Evolutionary conservation across 1,140 invertebrate species (phyloP), one percentile per base, ranked within the genome.

Genomic region (Chrysomallon squamiferum): DNA sequence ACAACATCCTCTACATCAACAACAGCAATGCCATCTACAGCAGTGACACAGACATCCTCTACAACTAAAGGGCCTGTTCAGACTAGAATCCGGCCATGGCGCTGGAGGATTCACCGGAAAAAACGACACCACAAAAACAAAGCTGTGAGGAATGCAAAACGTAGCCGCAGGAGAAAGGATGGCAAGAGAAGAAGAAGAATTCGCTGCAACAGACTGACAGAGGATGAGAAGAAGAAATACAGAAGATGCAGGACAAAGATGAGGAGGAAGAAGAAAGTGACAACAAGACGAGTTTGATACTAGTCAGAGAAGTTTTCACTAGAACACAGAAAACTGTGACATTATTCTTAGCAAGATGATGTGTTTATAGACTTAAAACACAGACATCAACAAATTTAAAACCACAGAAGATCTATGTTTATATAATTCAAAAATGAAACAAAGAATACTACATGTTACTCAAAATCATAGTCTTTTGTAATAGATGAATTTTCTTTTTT

Each of bases 141-240:
- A 47, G 59, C 60, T n/a, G 60, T 65, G n/a, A 65, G 59, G 45
- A 58, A 65, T 15, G 50, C 52, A 47, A 73, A 63, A 43, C 63
- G 71, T 57, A 60, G 63, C 47, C 70, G 67, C 27, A 59, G 69
- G 20, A 73, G 69, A 29, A 59, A 33, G 25, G 65, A 59, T 30
- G 59, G 47, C 9, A 62, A 67, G 27, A 61, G 35, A 38, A 64
- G 50, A 45, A 30, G 56, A 18, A 54, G 63, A 49, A 45, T n/a
- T 13, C 47, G 59, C 38, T 57, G 43, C 41, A 61, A 63, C 32
- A 50, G 47, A 20, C 57, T 61, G 38, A 56, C 27, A 43, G 64
- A 62, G 29, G 57, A 38, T 41, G 38, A 20, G 49, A 63, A 49
- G 33, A 68, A 57, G 56, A 35, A 56, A 18, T 50, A 29, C 35